Percentiles rank a stretch among this genome's conserved stretches.
Conservation (phyloP, 2,113 vertebrate genomes). For the Ceuthmochares aereus region DNA sequence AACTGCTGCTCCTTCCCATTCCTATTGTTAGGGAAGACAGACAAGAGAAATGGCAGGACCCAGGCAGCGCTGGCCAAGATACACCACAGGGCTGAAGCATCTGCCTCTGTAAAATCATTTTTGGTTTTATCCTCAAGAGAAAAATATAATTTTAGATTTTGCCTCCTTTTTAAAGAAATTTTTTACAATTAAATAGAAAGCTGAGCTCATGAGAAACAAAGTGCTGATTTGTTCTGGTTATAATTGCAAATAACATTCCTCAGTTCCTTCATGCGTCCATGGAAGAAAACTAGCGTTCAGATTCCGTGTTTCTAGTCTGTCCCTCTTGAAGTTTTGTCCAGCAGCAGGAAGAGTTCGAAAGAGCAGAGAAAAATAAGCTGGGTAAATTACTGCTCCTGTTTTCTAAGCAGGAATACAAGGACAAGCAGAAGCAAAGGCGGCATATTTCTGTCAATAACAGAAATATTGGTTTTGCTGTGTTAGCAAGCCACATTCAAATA, state of each 20-base stretch:
- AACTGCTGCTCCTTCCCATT: background rate
- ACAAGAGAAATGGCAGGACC: background rate
- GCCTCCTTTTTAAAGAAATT: background rate
- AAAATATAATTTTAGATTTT: background rate
- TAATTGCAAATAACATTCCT: background rate
- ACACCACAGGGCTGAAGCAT: no score
- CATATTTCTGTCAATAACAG: background rate
- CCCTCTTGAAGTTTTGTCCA: background rate
- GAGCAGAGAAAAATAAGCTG: background rate
- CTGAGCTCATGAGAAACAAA: background rate
- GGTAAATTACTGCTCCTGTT: background rate
- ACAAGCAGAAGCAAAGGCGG: background rate
- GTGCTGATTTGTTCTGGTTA: background rate
- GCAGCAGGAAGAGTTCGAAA: background rate
- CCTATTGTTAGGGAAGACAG: rapidly evolving
- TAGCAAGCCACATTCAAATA: background rate
- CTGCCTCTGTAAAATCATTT: background rate
- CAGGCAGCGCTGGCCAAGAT: background rate
- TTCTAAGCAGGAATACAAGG: background rate
- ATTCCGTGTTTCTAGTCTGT: background rate
- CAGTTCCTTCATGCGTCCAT: background rate
- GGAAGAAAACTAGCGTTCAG: background rate
- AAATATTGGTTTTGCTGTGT: background rate
- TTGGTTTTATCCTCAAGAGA: background rate
- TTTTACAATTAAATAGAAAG: background rate